Evolutionary conservation across 2,888 invertebrate genomes (phyloP).

Genomic region (Scaptomyza caliginosa): DNA sequence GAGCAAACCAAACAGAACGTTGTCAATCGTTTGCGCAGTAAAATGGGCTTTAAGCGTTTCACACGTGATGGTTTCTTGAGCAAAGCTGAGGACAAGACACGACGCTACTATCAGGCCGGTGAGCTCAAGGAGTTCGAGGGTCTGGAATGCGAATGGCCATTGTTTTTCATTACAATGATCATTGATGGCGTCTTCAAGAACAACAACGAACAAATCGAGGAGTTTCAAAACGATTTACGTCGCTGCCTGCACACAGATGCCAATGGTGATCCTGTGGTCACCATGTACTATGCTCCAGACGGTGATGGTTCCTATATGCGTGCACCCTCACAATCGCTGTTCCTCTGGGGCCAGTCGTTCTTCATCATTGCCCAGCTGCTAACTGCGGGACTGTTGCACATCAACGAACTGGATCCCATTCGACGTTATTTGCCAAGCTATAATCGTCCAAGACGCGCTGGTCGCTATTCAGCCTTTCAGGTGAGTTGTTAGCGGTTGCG

Average conservation of each 20-base stretch:
- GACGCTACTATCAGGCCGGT: constrained; percentile 90
- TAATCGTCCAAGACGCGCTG: constrained; percentile 95
- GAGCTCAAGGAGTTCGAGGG: constrained; percentile 98
- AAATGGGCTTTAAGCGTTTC: constrained; percentile 96
- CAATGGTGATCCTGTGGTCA: constrained; percentile 95
- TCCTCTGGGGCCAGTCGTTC: constrained; percentile 98
- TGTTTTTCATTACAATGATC: constrained; percentile 97
- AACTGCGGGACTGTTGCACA: constrained; percentile 94
- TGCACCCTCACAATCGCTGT: constrained; percentile 86
- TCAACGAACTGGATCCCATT: constrained; percentile 98
- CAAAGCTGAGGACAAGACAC: constrained; percentile 91
- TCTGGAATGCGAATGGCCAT: constrained; percentile 98
- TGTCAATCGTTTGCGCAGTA: constrained; percentile 91
- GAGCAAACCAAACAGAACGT: constrained; percentile 94
- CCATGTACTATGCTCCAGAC: constrained; percentile 91
- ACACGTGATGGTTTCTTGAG: constrained; percentile 97
- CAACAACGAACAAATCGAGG: constrained; percentile 94
- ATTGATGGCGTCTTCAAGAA: constrained; percentile 97
- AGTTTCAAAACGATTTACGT: constrained; percentile 94
- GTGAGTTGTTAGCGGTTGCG: constrained; percentile 84
- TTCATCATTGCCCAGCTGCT: constrained; percentile 96
- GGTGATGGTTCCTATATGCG: constrained; percentile 83
- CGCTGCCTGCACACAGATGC: constrained; percentile 91
- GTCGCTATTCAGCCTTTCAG: constrained; percentile 99
- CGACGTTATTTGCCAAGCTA: constrained; percentile 97